Evolutionary conservation across 1,140 invertebrate genomes (phyloP).

Genomic region (Drosophila chauvacae): DNA sequence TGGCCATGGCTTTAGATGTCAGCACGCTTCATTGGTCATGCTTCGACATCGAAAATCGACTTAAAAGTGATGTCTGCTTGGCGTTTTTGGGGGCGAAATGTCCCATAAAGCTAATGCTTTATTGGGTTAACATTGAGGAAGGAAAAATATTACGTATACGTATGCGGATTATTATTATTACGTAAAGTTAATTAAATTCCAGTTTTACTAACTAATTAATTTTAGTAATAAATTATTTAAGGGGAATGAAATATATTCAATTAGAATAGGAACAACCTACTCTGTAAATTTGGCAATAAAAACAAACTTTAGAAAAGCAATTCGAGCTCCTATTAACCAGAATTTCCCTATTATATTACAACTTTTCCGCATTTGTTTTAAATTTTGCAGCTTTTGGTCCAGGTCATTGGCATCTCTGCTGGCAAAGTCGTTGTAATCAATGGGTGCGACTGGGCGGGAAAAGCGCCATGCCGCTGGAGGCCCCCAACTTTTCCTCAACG

Average conservation of each 20-base stretch:
- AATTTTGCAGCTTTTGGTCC: not conserved
- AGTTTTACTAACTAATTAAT: not conserved
- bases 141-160: not conserved
- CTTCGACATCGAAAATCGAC: constrained; percentile 2
- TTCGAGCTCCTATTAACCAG: not conserved
- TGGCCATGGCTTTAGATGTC: constrained; percentile 23
- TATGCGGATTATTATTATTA: not conserved
- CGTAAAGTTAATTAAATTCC: too few species aligned
- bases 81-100: not conserved
- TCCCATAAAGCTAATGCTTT: too few species aligned
- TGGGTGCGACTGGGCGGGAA: constrained; percentile 19
- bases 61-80: not conserved
- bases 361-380: not conserved
- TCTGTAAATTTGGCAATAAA: too few species aligned
- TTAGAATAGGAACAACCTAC: too few species aligned
- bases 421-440: constrained; percentile 10
- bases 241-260: too few species aligned
- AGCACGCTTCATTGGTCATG: constrained; percentile 17
- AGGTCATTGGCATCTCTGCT: not conserved
- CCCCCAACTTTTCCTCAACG: constrained; percentile 3
- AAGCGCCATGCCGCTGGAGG: constrained; percentile 8
- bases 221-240: too few species aligned
- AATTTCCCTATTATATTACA: too few species aligned
- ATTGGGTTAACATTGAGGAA: not conserved
- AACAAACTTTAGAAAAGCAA: not conserved